Evolutionary conservation across 2,888 invertebrate genomes (phyloP).

Genomic region (Neoaliturus tenellus): DNA sequence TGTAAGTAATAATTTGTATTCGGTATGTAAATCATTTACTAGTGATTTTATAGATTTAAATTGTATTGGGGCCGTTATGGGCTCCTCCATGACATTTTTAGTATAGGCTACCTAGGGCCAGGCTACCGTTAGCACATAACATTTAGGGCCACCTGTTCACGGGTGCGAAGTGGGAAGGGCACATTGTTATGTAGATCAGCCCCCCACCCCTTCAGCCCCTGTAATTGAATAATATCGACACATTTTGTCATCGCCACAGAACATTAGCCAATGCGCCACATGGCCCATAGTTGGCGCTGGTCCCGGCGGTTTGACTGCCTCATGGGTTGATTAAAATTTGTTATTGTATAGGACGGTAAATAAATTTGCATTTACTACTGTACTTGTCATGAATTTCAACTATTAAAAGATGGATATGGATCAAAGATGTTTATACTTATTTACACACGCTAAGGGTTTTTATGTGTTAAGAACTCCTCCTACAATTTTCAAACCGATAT

Average conservation of each 20-base stretch:
- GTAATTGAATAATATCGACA: slow-evolving; percentile 24
- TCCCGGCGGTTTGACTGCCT: neutral
- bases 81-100: no score
- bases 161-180: slow-evolving; percentile 19
- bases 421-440: no score
- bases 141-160: slow-evolving; percentile 20
- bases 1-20: no score
- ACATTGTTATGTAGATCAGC: slow-evolving; percentile 15
- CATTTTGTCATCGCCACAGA: slow-evolving; percentile 23
- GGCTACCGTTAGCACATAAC: neutral
- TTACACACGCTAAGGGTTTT: no score
- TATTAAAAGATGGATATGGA: no score
- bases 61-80: no score
- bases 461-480: no score
- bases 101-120: no score
- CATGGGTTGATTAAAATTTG: neutral
- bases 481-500: no score
- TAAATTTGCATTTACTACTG: neutral
- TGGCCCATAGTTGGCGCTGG: neutral
- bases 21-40: no score
- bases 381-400: no score
- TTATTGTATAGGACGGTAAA: neutral
- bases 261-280: neutral
- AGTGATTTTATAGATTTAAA: no score
- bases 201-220: neutral